These are phyloP conservation scores for Apodemia hepburni DNA, from an alignment of 2,888 invertebrate species.

Conservation along the genomic window DNA sequence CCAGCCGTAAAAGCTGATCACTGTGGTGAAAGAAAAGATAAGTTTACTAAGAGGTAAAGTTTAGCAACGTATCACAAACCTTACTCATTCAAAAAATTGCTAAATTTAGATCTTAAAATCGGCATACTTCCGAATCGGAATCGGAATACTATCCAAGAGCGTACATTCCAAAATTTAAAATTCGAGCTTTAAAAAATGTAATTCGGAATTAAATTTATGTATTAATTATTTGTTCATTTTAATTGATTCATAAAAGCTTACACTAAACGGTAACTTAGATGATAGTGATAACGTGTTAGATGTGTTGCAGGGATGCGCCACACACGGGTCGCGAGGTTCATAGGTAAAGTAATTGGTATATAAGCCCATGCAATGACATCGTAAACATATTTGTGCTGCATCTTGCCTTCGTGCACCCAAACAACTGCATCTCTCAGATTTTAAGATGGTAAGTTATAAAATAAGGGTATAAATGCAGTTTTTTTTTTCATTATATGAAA, in stretches of 20 bases:
- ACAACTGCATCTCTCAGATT: conserved; percentile 33
- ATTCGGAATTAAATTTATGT: too few species aligned
- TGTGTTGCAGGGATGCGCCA: conserved; percentile 56
- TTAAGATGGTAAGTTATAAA: conserved; percentile 18
- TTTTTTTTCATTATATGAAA: background rate
- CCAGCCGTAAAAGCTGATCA: too few species aligned
- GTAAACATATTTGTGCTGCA: conserved; percentile 59
- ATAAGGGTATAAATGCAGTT: background rate
- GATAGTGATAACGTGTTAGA: conserved; percentile 35
- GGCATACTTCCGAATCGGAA: too few species aligned
- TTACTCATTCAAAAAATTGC: too few species aligned
- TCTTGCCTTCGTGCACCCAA: conserved; percentile 52
- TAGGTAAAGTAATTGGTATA: conserved; percentile 74
- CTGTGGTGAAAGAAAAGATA: too few species aligned
- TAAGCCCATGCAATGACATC: conserved; percentile 72
- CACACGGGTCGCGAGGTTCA: conserved; percentile 71
- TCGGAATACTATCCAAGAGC: too few species aligned
- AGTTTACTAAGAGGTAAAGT: too few species aligned
- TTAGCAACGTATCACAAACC: too few species aligned
- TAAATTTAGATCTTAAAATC: too few species aligned
- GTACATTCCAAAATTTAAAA: too few species aligned
- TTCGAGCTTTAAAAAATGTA: too few species aligned
- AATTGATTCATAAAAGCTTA: conserved; percentile 20
- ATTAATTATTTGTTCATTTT: background rate
- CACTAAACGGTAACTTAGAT: conserved; percentile 22